Conservation (phyloP, 1,140 invertebrate genomes). For the Tetraneura akinire region DNA sequence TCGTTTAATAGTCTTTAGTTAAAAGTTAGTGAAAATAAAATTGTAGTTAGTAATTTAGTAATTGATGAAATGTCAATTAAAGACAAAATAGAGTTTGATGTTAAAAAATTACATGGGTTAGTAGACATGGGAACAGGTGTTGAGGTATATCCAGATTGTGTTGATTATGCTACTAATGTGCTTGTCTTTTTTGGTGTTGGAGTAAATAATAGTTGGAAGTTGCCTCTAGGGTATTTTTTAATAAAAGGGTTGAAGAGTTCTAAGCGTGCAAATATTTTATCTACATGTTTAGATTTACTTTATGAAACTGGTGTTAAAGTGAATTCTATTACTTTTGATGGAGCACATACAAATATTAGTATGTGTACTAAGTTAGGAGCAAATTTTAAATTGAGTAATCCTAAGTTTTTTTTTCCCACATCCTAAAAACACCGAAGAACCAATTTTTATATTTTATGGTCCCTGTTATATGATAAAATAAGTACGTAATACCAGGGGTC, state of each 20-base stretch:
- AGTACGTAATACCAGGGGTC: conserved; percentile 20
- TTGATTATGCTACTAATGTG: too few relatives aligned
- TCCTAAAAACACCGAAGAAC: conserved; percentile 40
- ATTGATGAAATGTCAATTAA: too few relatives aligned
- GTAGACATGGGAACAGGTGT: too few relatives aligned
- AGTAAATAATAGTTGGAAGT: conserved; percentile 27
- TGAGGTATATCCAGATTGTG: too few relatives aligned
- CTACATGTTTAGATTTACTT: conserved; percentile 45
- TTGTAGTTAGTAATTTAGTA: too few relatives aligned
- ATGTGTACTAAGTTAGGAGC: conserved; percentile 19
- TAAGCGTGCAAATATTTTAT: conserved; percentile 51
- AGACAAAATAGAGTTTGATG: too few relatives aligned
- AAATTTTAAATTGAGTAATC: background rate
- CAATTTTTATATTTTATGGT: conserved; percentile 55
- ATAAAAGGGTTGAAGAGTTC: conserved; percentile 52
- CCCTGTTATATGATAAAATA: conserved; percentile 54
- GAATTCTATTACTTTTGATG: too few relatives aligned
- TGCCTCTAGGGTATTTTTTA: conserved; percentile 55
- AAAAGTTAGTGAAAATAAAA: too few relatives aligned
- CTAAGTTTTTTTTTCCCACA: conserved; percentile 37
- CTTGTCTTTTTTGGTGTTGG: conserved; percentile 9
- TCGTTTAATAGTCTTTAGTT: too few relatives aligned
- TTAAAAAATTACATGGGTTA: too few relatives aligned
- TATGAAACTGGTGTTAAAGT: too few relatives aligned
- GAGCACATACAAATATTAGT: conserved; percentile 7